Base-by-base conservation (phyloP, 2,888 invertebrate genomes). In the Osedax fenrisi region DNA sequence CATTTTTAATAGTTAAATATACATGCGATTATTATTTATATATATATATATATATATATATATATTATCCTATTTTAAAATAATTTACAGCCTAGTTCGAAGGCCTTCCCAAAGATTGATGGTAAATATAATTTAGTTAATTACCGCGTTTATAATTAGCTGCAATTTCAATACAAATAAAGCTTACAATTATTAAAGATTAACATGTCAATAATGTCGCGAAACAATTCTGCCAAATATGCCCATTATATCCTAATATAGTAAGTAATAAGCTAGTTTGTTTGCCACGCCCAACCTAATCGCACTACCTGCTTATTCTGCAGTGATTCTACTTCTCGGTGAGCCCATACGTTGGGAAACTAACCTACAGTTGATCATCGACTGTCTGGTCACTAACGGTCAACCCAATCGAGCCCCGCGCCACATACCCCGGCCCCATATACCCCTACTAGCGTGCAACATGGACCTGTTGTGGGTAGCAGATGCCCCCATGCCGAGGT, bases 381-480 rank as follows among this genome's bases (percentile, higher is more conserved):
- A 89, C 81, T 85, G 88, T 56, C 81, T 89, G 26, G 81, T 89
- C 81, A 88, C 89, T 0, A 85, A 88, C 80, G 89, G 89, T 2
- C 82, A 86, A 79, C 88, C 88, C 0, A 68, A 59, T 2, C 82
- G 82, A 59, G 74, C 76, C 27, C 81, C 82, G 27, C 78, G 79
- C 68, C 81, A 81, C 67, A 81, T 87, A 77, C 87, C 87, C 24
- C 86, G 88, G 81, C 88, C 88, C 2, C 89, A 89, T 81, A 85
- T 89, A 77, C 89, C 89, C 27, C 82, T 89, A n/a, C 82, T 89
- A 75, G 89, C 88, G 0, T 89, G 89, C 80, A 89, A 89, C 80
- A 88, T 89, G 87, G 89, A 89, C 83, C 84, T 89, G 67, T 84
- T 88, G 72, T 89, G 88, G 89, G 89, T 89, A 85, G 87, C 89